Evolutionary conservation across 1,140 invertebrate genomes (phyloP), one percentile per base, ranked within the genome.

Genomic region (Samia ricini): DNA sequence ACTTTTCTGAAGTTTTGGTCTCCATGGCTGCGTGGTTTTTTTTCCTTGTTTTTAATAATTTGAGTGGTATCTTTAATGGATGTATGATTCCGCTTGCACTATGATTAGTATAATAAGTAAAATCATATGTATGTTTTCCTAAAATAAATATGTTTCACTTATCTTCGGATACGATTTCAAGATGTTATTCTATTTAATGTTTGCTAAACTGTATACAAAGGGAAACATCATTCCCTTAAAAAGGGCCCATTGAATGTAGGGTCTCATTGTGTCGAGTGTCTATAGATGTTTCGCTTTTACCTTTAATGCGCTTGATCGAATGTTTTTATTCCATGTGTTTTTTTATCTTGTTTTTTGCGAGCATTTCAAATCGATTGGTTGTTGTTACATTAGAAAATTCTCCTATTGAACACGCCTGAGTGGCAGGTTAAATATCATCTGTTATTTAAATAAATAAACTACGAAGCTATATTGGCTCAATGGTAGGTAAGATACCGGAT

Each of bases 261-360:
- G 52, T 23, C 51, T 36, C 36, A 59, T 66, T 66, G 60, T 52
- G 55, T 61, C 7, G 24, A 55, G 52, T 55, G 33, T 61, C 36
- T 50, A 56, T 61, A 54, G 59, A 67, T 63, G 59, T 68, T 67
- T 48, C 55, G 61, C 63, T 60, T 62, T 67, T 56, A 66, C 36
- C 26, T 74, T 68, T 71, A 66, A 51, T 63, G 60, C 66, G 71
- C 68, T 68, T 74, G 71, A 76, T 72, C 56, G 67, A 71, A 60
- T 42, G 33, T 12, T 42, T 42, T 42, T 42, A 42, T 42, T 42
- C 33, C n/a, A 26, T 52, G 68, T 29, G 58, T 61, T 61, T 42
- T 42, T 42, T 42, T n/a, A n/a, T n/a, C n/a, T 69, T 29, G 58
- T 61, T 61, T 42, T 42, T 42, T 42, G 33, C 33, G n/a, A 42